phyloP scores from a whole-genome alignment of 92 coral and sea anemone genomes.

The Ricordea florida region DNA sequence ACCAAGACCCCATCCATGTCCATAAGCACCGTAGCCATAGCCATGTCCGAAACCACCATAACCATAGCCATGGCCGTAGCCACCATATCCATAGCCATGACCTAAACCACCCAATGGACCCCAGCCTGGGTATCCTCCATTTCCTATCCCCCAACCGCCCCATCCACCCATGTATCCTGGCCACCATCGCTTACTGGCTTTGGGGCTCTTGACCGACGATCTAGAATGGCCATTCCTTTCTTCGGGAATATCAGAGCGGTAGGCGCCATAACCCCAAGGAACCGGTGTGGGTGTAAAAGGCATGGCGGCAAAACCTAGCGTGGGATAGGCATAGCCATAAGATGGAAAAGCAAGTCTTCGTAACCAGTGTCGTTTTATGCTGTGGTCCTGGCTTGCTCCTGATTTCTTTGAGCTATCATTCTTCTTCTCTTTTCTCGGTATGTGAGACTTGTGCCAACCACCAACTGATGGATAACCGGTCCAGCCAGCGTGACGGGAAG shows the following conservation, averaged over 20 bases:
- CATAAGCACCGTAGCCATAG: slow-evolving; percentile 23
- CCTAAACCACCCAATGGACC: slow-evolving; percentile 52
- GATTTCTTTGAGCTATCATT: background rate
- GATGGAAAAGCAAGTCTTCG: slow-evolving; percentile 5
- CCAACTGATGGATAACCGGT: slow-evolving; percentile 76
- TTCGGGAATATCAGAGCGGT: slow-evolving; percentile 53
- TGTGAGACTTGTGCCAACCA: slow-evolving; percentile 57
- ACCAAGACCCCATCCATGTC: slow-evolving; percentile 55
- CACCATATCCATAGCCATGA: slow-evolving; percentile 21
- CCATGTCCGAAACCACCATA: slow-evolving; percentile 39
- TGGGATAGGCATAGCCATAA: slow-evolving; percentile 18
- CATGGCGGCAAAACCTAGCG: slow-evolving; percentile 22
- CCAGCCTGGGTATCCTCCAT: slow-evolving; percentile 87
- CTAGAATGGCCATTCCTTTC: slow-evolving; percentile 2
- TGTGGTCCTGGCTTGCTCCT: background rate
- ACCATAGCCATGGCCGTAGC: slow-evolving; percentile 55
- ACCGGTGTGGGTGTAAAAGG: slow-evolving; percentile 8
- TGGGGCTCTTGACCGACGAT: slow-evolving; percentile 35
- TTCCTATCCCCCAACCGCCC: slow-evolving; percentile 90
- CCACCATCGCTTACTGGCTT: slow-evolving; percentile 84
- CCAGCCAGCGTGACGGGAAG: slow-evolving; percentile 61
- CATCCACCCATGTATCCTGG: slow-evolving; percentile 94
- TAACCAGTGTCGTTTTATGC: background rate
- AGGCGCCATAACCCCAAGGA: slow-evolving; percentile 39
- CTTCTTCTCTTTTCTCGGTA: slow-evolving; percentile 50